Percentiles rank a stretch among this genome's conserved stretches.
Evolutionary conservation across 2,797 vertebrate genomes (phyloP).

Genomic region (Melanogrammus aeglefinus): DNA sequence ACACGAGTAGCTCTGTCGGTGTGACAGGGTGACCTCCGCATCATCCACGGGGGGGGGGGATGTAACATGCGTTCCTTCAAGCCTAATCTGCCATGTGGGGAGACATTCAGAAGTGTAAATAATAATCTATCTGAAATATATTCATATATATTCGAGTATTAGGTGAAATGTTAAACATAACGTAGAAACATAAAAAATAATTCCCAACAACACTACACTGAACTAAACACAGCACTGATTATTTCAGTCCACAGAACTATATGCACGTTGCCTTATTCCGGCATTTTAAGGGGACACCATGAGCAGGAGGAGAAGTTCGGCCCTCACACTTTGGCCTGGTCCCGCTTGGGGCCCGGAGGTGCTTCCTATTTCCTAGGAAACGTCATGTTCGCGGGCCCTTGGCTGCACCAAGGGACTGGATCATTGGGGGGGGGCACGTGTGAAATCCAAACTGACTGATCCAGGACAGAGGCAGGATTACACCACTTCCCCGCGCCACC

Average conservation of each 20-base stretch:
- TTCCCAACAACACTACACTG: too few relatives aligned
- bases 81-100: too few relatives aligned
- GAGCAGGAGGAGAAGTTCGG: background rate
- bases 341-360: slow-evolving; percentile 42
- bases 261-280: background rate
- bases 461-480: slow-evolving; percentile 83
- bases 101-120: too few relatives aligned
- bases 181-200: too few relatives aligned
- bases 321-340: slow-evolving; percentile 15
- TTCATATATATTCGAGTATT: too few relatives aligned
- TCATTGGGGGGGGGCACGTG: slow-evolving; percentile 63
- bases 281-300: background rate
- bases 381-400: slow-evolving; percentile 60
- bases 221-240: too few relatives aligned
- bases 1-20: too few relatives aligned
- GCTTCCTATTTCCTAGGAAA: slow-evolving; percentile 65
- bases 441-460: slow-evolving; percentile 86
- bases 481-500: slow-evolving; percentile 68
- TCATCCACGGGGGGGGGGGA: too few relatives aligned
- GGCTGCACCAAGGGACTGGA: slow-evolving; percentile 61
- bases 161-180: too few relatives aligned
- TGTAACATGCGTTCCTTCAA: too few relatives aligned
- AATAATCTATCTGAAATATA: too few relatives aligned
- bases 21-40: too few relatives aligned
- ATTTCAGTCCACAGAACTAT: background rate